Conservation (phyloP, 2,797 vertebrate genomes). For the Oceanodroma leucorhoa region DNA sequence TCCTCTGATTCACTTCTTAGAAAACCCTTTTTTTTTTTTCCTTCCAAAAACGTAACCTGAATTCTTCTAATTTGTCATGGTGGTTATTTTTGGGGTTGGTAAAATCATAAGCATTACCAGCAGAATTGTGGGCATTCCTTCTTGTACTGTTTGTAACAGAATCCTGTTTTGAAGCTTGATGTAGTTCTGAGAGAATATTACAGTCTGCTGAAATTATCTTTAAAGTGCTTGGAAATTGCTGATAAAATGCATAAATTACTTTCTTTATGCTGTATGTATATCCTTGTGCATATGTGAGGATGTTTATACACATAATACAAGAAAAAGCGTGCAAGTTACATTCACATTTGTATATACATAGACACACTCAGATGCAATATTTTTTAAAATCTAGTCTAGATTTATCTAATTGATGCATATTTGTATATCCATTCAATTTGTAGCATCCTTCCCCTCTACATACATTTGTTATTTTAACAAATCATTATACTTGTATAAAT, state of each 20-base stretch:
- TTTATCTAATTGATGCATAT: not conserved
- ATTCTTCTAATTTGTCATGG: constrained; percentile 36
- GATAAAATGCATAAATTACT: not conserved
- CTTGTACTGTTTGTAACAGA: constrained; percentile 21
- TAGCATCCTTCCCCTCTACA: not conserved
- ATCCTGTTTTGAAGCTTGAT: constrained; percentile 23
- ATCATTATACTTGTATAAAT: not conserved
- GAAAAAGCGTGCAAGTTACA: not conserved
- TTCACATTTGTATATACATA: not conserved
- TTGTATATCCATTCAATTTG: not conserved
- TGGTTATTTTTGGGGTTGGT: constrained; percentile 11
- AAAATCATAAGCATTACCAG: not conserved
- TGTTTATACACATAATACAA: not conserved
- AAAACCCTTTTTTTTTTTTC: not conserved
- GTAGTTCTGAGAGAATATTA: constrained; percentile 12
- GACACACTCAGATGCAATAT: not conserved
- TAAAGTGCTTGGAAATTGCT: constrained; percentile 5
- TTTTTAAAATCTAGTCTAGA: not conserved
- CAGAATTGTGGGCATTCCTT: not conserved
- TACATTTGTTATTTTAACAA: not conserved
- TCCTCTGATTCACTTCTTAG: constrained; percentile 36
- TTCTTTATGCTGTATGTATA: not conserved
- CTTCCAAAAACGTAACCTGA: constrained; percentile 13
- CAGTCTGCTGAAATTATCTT: not conserved
- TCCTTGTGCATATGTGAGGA: not conserved